Conservation (phyloP, 2,113 vertebrate genomes). For the Ahaetulla prasina region DNA sequence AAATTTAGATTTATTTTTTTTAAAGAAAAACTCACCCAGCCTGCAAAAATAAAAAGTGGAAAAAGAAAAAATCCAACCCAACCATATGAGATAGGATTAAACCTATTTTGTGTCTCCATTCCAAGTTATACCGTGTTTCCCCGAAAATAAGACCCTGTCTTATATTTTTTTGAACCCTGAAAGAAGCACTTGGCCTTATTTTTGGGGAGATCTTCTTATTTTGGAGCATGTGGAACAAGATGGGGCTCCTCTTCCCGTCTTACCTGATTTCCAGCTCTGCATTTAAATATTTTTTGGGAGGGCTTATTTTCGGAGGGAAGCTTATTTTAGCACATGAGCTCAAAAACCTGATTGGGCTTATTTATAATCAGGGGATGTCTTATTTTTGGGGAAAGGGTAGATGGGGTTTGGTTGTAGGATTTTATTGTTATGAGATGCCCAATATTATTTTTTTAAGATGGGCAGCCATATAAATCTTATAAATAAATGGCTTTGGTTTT, state of each 20-base stretch:
- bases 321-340: too few species aligned
- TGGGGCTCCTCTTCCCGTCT: too few species aligned
- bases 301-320: too few species aligned
- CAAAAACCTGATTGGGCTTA: too few species aligned
- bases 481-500: not conserved
- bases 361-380: too few species aligned
- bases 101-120: not conserved
- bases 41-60: not conserved
- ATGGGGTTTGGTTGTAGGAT: not conserved
- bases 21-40: not conserved
- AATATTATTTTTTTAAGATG: not conserved
- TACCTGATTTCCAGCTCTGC: too few species aligned
- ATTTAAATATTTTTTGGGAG: too few species aligned
- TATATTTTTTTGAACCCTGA: too few species aligned
- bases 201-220: too few species aligned
- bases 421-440: not conserved
- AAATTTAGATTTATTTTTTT: not conserved
- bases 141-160: too few species aligned
- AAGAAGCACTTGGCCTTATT: too few species aligned
- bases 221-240: too few species aligned
- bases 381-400: not conserved
- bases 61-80: not conserved
- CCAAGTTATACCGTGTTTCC: not conserved
- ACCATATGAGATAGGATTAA: not conserved
- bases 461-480: not conserved